Evolutionary conservation across 2,797 vertebrate genomes (phyloP), one percentile per base, ranked within the genome.

Genomic region (Megaceryle alcyon): DNA sequence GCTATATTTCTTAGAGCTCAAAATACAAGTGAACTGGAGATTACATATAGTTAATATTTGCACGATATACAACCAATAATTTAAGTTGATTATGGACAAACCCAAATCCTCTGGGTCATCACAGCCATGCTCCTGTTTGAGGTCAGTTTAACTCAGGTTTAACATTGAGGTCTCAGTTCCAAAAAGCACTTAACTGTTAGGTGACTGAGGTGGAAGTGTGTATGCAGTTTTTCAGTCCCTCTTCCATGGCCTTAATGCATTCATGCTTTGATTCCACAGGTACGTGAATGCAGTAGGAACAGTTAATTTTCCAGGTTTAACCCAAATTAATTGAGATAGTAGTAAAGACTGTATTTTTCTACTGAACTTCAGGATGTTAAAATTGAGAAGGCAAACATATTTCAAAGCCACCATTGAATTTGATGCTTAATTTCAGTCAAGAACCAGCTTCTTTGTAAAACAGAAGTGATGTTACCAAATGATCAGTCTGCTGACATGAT

Each of bases 351-450:
- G 78, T 65, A 31, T 77, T 95, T 87, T 96, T 43, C 20, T 91
- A 44, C 43, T 75, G 64, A 86, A 43, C 82, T 94, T 70, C 80
- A 87, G 84, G 61, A 94, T 77, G 21, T 82, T 94, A 83, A 92
- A 92, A 65, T 12, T 43, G 35, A 80, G 17, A 73, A 81, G 63
- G 53, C 39, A 68, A 79, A 37, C 7, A 44, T 60, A 68, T 95
- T 96, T 94, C 85, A 82, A 66, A 56, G 15, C 14, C 56, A 5
- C 57, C 21, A 11, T 39, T 65, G 51, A 48, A 51, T 90, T 70
- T 53, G 16, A 65, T 75, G 49, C 14, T 86, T 88, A 43, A 37
- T 39, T 86, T 60, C 56, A 71, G 37, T 63, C 20, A 49, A 70
- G 75, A 61, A 31, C 6, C 21, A 33, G 6, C 12, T 59, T n/a